Evolutionary conservation across 2,113 vertebrate species (phyloP).

Genomic region (Odocoileus hemionus): DNA sequence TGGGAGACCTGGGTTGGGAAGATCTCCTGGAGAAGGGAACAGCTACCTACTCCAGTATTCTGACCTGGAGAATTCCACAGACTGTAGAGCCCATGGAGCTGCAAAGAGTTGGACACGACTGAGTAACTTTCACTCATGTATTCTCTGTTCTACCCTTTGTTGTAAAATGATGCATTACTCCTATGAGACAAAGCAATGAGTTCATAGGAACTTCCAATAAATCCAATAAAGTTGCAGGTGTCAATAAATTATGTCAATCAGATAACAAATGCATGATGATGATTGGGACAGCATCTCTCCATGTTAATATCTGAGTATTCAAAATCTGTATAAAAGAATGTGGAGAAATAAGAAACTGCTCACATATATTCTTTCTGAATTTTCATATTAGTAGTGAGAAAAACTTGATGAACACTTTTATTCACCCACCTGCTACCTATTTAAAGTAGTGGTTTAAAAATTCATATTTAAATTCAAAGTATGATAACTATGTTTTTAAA

Average conservation of each 20-base stretch:
- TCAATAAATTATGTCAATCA: neutral
- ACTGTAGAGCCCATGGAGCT: neutral
- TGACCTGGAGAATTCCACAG: neutral
- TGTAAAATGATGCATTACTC: neutral
- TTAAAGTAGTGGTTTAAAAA: neutral
- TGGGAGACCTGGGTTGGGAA: neutral
- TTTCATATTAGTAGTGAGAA: neutral
- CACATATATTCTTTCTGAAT: neutral
- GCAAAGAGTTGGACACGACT: neutral
- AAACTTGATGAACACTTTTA: neutral
- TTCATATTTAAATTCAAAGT: neutral
- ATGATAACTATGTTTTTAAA: neutral
- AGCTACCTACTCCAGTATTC: neutral
- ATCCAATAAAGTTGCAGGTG: neutral
- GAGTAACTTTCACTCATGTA: neutral
- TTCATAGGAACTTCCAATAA: neutral
- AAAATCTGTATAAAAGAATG: neutral
- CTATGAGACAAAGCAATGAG: neutral
- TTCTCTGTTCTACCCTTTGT: neutral
- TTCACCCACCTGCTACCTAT: neutral
- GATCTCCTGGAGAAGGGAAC: neutral
- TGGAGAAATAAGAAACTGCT: neutral
- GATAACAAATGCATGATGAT: neutral
- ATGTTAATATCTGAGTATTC: neutral
- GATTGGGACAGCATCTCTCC: neutral